Evolutionary conservation across 2,888 invertebrate species (phyloP).

Genomic region (Aquatica leii): DNA sequence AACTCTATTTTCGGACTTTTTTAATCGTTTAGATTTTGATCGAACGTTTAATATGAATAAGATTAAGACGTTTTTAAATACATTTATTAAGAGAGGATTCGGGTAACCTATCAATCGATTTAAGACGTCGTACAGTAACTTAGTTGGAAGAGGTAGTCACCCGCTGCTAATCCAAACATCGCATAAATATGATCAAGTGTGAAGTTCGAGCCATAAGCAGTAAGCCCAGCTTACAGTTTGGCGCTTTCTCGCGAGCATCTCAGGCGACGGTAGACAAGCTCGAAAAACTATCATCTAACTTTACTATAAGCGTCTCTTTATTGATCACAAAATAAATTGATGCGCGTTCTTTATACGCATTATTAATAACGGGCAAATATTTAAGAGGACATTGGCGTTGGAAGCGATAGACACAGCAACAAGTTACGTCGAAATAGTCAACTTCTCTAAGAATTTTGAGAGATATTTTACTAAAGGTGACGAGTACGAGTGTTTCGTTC

Average conservation of each 20-base stretch:
- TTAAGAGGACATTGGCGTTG: too few species aligned
- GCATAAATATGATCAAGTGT: constrained; percentile 65
- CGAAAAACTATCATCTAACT: constrained; percentile 49
- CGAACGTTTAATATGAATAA: background rate
- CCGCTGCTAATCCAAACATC: constrained; percentile 62
- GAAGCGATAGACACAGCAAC: constrained; percentile 40
- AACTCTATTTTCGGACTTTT: constrained; percentile 41
- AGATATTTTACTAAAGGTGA: constrained; percentile 2
- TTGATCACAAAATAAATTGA: constrained; percentile 50
- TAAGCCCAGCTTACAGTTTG: constrained; percentile 63
- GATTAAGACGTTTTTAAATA: background rate
- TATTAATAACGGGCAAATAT: too few species aligned
- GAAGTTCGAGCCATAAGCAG: constrained; percentile 61
- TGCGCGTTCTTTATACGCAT: constrained; percentile 24
- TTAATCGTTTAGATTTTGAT: constrained; percentile 19
- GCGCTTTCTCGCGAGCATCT: constrained; percentile 58
- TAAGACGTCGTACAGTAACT: constrained; percentile 55
- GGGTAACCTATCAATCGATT: constrained; percentile 61
- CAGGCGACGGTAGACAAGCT: constrained; percentile 52
- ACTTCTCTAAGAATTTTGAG: too few species aligned
- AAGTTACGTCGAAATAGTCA: constrained; percentile 35
- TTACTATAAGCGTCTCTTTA: constrained; percentile 53
- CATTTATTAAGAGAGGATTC: constrained; percentile 39
- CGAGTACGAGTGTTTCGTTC: too few species aligned
- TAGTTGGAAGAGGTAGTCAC: constrained; percentile 59